phyloP scores from a whole-genome alignment of 2,797 vertebrate genomes.

The Diplodus sargus region DNA sequence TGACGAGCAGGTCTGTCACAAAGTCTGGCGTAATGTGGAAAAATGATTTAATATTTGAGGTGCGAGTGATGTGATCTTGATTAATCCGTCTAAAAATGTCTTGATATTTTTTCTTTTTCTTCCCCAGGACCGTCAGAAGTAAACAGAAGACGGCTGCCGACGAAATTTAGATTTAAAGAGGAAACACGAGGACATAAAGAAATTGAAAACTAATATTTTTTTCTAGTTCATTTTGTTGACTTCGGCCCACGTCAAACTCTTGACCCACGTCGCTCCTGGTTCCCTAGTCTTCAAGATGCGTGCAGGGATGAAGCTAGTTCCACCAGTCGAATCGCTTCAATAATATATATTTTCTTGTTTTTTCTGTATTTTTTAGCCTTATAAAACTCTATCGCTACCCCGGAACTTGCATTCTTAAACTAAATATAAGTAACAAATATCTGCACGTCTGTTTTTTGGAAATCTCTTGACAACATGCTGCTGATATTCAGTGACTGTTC shows the following conservation, averaged over 20 bases:
- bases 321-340: constrained; percentile 78
- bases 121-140: constrained; percentile 93
- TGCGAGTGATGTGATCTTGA: neutral
- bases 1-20: no score
- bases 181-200: constrained; percentile 75
- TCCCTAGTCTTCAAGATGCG: constrained; percentile 63
- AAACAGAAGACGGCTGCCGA: constrained; percentile 84
- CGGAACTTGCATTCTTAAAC: constrained; percentile 72
- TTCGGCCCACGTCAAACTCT: constrained; percentile 79
- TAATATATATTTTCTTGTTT: constrained; percentile 71
- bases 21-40: no score
- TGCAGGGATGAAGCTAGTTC: constrained; percentile 81
- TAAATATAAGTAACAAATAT: constrained; percentile 80
- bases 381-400: constrained; percentile 71
- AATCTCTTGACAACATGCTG: constrained; percentile 79
- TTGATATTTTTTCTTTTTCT: neutral
- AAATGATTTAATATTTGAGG: no score
- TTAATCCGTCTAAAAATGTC: neutral
- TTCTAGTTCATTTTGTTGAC: constrained; percentile 86
- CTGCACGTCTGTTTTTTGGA: constrained; percentile 80
- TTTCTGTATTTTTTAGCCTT: constrained; percentile 72
- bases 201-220: constrained; percentile 81
- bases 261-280: constrained; percentile 76
- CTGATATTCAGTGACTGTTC: constrained; percentile 85
- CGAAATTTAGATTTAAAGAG: constrained; percentile 76